Percentiles rank a stretch among this genome's conserved stretches.
Conservation (phyloP, 1,140 invertebrate species). For the Augochlora pura region DNA sequence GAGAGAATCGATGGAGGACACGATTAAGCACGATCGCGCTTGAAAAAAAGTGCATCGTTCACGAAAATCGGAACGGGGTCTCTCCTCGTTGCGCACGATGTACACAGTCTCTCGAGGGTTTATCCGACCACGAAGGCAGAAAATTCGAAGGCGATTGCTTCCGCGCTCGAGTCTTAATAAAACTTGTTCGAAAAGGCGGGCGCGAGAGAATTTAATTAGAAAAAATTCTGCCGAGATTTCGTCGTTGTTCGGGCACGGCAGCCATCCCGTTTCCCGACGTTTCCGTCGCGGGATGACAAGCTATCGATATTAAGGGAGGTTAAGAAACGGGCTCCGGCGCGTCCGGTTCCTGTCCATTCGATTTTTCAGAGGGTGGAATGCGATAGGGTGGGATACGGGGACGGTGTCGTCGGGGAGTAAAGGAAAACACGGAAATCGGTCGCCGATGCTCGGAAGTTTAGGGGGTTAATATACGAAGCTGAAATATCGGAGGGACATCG, state of each 20-base stretch:
- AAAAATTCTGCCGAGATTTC: too few relatives aligned
- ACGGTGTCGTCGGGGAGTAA: background rate
- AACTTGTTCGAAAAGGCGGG: too few relatives aligned
- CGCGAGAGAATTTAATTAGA: background rate
- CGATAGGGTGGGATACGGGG: background rate
- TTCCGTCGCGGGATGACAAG: constrained; percentile 14
- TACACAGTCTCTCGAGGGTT: background rate
- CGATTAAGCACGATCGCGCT: constrained; percentile 42
- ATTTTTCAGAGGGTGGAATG: constrained; percentile 23
- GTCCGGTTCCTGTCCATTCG: constrained; percentile 2
- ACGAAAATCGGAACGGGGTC: constrained; percentile 21
- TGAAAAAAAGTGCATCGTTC: constrained; percentile 7
- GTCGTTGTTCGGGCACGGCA: too few relatives aligned
- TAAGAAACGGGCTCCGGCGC: constrained; percentile 4
- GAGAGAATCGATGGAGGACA: constrained; percentile 20
- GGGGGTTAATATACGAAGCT: constrained; percentile 33
- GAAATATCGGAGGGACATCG: constrained; percentile 39
- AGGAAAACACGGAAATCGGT: constrained; percentile 19
- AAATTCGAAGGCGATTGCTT: background rate
- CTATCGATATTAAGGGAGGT: constrained; percentile 15
- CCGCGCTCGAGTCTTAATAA: too few relatives aligned
- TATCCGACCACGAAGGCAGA: background rate
- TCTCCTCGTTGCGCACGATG: too few relatives aligned
- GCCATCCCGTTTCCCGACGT: too few relatives aligned
- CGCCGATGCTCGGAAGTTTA: background rate